Evolutionary conservation across 2,113 vertebrate genomes (phyloP).

Genomic region (Pycnonotus jocosus): DNA sequence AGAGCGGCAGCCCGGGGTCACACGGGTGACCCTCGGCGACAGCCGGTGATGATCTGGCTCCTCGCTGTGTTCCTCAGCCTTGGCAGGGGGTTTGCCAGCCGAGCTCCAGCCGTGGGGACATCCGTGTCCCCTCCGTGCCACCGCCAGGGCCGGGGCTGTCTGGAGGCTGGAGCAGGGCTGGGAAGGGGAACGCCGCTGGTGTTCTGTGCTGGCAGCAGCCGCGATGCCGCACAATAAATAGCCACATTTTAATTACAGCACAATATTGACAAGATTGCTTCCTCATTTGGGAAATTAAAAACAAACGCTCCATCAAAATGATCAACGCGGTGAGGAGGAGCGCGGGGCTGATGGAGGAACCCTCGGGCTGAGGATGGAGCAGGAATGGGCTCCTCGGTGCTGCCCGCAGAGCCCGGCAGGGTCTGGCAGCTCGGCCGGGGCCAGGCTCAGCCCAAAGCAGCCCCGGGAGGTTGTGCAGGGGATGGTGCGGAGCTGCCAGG

Average conservation of each 20-base stretch:
- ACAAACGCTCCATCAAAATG: conserved; percentile 42
- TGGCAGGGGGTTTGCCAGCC: accelerated
- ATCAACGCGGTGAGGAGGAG: background rate
- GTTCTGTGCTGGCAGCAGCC: background rate
- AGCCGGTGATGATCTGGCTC: accelerated
- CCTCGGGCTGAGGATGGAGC: background rate
- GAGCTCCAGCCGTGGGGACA: background rate
- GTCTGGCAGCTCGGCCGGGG: background rate
- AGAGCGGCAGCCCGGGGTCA: background rate
- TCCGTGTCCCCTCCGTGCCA: background rate
- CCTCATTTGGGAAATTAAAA: conserved; percentile 62
- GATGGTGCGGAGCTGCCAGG: background rate
- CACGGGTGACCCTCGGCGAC: accelerated
- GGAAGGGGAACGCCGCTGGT: background rate
- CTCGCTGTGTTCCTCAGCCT: accelerated
- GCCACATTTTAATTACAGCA: conserved; percentile 54
- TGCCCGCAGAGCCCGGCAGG: accelerated
- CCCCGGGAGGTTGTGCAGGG: accelerated
- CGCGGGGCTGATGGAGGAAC: background rate
- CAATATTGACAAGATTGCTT: conserved; percentile 57
- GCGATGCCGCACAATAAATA: conserved; percentile 29
- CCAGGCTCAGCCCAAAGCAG: background rate
- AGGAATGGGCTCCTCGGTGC: background rate
- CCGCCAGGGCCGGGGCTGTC: background rate
- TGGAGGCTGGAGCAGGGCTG: background rate